phyloP scores from a whole-genome alignment of 2,797 vertebrate genomes.

The Rhodeus uyekii region DNA sequence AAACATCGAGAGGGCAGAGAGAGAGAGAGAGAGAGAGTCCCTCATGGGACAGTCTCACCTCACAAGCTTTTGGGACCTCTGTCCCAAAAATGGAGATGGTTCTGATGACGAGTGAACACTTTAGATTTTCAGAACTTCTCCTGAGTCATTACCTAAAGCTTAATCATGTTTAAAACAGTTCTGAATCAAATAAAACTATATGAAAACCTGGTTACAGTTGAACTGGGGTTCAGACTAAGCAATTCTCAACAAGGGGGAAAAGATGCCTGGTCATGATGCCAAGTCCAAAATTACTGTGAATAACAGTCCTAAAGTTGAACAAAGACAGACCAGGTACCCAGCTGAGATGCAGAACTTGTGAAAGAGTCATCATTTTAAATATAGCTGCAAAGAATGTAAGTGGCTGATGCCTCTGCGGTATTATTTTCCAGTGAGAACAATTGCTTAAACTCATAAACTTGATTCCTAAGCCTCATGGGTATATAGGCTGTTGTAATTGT shows the following conservation, averaged over 20 bases:
- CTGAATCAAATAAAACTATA: background rate
- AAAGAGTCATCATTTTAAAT: background rate
- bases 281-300: background rate
- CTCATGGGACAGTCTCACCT: too few species aligned
- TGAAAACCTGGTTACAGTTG: background rate
- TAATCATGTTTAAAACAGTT: background rate
- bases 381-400: background rate
- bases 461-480: background rate
- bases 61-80: too few species aligned
- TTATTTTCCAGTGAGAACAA: conserved; percentile 31
- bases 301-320: background rate
- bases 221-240: background rate
- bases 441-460: conserved; percentile 46
- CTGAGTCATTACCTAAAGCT: too few species aligned
- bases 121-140: background rate
- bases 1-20: too few species aligned
- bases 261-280: background rate
- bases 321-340: background rate
- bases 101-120: background rate
- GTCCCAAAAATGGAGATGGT: too few species aligned
- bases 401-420: background rate
- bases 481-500: conserved; percentile 41
- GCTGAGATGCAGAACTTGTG: background rate
- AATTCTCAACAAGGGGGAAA: background rate
- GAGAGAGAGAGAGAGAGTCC: too few species aligned